Evolutionary conservation across 2,888 invertebrate species (phyloP).

Genomic region (Rotaria magnacalcarata): DNA sequence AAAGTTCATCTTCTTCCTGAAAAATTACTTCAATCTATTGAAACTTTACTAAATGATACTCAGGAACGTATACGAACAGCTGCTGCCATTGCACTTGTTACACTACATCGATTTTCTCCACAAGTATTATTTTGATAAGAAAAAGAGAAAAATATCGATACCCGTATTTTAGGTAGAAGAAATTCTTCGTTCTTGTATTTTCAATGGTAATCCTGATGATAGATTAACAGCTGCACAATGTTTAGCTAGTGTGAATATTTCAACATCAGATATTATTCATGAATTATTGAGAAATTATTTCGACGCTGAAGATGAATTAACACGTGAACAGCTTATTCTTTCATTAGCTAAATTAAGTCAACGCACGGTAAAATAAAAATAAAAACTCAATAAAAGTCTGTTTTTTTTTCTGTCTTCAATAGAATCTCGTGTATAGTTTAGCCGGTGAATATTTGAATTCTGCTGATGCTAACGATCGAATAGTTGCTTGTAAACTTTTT

Average conservation of each 20-base stretch:
- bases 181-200: neutral
- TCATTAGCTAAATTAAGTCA: slow-evolving; percentile 55
- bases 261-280: slow-evolving; percentile 56
- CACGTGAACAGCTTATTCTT: slow-evolving; percentile 54
- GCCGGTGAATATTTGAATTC: slow-evolving; percentile 58
- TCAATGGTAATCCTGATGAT: neutral
- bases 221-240: slow-evolving; percentile 54
- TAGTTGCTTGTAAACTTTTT: slow-evolving; percentile 57
- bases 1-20: slow-evolving; percentile 51
- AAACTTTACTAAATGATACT: slow-evolving; percentile 54
- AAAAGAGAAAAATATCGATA: neutral
- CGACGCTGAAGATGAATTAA: slow-evolving; percentile 53
- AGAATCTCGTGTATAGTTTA: slow-evolving; percentile 58
- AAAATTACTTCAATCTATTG: slow-evolving; percentile 54
- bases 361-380: slow-evolving; percentile 38
- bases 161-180: neutral
- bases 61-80: slow-evolving; percentile 53
- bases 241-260: slow-evolving; percentile 55
- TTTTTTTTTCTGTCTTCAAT: slow-evolving; percentile 43
- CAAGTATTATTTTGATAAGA: neutral
- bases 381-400: neutral
- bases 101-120: slow-evolving; percentile 48
- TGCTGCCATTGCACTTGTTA: slow-evolving; percentile 55
- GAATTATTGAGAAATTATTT: slow-evolving; percentile 56
- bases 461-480: slow-evolving; percentile 57